Evolutionary conservation across 2,113 vertebrate species (phyloP).

Genomic region (Penelope pileata): DNA sequence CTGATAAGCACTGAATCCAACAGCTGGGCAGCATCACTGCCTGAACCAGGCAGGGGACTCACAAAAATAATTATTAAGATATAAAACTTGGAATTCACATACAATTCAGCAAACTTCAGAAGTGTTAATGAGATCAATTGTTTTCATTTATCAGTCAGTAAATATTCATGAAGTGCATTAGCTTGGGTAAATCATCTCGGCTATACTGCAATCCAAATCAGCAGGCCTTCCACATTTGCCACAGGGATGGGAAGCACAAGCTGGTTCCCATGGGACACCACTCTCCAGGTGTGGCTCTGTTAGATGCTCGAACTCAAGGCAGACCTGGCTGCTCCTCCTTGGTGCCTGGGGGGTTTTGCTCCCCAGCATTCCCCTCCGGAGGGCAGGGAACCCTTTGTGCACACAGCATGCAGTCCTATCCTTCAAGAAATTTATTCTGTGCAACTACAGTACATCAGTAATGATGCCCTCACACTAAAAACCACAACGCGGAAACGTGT

Average conservation of each 20-base stretch:
- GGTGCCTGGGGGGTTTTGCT: neutral
- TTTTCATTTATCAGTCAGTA: neutral
- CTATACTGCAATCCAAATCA: neutral
- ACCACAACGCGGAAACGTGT: neutral
- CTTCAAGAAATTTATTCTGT: neutral
- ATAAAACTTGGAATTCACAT: neutral
- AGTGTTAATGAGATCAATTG: neutral
- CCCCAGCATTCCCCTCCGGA: neutral
- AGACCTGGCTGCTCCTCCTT: neutral
- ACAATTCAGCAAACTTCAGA: neutral
- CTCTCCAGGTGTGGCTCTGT: fast-evolving
- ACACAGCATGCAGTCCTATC: neutral
- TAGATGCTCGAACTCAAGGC: neutral
- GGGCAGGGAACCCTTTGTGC: fast-evolving
- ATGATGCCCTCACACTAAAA: neutral
- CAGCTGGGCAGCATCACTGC: neutral
- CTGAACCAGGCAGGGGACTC: neutral
- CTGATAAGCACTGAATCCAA: slow-evolving; percentile 42
- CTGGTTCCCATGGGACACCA: neutral
- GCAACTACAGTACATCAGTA: neutral
- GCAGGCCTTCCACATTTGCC: neutral
- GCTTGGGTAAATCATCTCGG: neutral
- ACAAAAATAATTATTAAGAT: neutral
- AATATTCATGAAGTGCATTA: neutral
- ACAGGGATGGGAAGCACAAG: neutral